Evolutionary conservation across 1,140 invertebrate genomes (phyloP), one percentile per base, ranked within the genome.

Genomic region (Varroa destructor): DNA sequence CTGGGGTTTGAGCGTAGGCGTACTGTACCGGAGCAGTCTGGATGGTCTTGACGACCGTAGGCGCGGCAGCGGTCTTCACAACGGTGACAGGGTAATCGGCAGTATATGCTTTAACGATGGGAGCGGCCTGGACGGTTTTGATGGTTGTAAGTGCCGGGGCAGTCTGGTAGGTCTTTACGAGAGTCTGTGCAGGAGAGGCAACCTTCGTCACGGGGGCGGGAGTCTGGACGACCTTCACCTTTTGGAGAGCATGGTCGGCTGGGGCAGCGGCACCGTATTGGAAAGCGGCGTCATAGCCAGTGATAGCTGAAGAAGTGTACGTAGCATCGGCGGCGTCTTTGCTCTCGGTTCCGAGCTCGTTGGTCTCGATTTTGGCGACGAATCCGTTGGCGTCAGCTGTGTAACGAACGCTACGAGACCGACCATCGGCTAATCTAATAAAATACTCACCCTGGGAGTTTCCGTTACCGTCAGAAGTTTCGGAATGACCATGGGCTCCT

Each of bases 321-420:
- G 3, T 51, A 5, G 46, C 46, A 51, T 51, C 46, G 46, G 46
- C 46, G 46, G 46, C 46, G 46, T 51, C 8, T 8, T 72, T 55
- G 12, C 42, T 56, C 0, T 56, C 67, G 12, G 70, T 71, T 56
- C 71, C 74, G 3, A 72, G 72, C 51, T 74, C 74, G 36, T 74
- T 74, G 6, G 70, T 74, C 1, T 74, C 72, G 10, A 74, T 54
- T 43, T 56, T 56, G 10, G 74, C 74, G 36, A 57, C 70, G 54
- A 74, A 74, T 37, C 74, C 74, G 4, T 43, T 55, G n/a, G 12
- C 36, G 0, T 67, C 74, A 12, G 74, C 64, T 0, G 70, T 64
- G 25, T 74, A 74, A 12, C 73, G 72, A 0, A 74, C 74, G 43
- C 73, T 56, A 8, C 46, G 36, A n/a, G 40, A 6, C 10, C 71